Evolutionary conservation across 2,113 vertebrate genomes (phyloP).

Genomic region (Accipiter virgatus): DNA sequence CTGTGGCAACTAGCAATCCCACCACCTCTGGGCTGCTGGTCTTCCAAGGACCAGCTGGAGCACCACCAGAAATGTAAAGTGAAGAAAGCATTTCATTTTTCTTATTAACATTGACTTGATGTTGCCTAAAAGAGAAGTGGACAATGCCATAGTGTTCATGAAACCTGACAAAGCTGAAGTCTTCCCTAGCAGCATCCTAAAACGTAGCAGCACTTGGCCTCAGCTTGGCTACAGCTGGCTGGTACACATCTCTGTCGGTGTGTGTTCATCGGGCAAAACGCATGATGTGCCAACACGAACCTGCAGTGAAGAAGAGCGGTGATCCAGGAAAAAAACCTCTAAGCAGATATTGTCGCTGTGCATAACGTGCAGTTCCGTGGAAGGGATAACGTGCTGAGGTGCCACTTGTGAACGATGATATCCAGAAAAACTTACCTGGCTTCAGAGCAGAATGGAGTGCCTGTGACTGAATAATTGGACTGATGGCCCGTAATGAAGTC

Average conservation of each 20-base stretch:
- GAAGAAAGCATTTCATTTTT: neutral
- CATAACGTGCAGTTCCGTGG: fast-evolving
- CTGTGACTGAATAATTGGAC: neutral
- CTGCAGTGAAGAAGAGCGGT: neutral
- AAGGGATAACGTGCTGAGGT: neutral
- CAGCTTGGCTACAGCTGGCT: neutral
- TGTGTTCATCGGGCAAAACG: no score
- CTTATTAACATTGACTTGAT: fast-evolving
- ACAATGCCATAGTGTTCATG: fast-evolving
- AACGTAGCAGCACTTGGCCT: neutral
- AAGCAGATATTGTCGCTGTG: neutral
- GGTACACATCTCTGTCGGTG: fast-evolving
- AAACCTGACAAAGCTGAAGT: neutral
- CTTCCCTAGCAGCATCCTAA: neutral
- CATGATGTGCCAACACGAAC: fast-evolving
- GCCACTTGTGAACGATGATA: no score
- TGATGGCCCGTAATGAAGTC: neutral
- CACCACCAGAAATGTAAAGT: neutral
- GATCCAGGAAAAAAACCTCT: neutral
- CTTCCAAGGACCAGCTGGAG: neutral
- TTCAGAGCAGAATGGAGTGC: neutral
- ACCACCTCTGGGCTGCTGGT: neutral
- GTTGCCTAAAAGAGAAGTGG: neutral
- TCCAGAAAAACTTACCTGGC: neutral
- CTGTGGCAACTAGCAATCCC: neutral